phyloP scores from a whole-genome alignment of 2,113 vertebrate species.

The Passer domesticus region DNA sequence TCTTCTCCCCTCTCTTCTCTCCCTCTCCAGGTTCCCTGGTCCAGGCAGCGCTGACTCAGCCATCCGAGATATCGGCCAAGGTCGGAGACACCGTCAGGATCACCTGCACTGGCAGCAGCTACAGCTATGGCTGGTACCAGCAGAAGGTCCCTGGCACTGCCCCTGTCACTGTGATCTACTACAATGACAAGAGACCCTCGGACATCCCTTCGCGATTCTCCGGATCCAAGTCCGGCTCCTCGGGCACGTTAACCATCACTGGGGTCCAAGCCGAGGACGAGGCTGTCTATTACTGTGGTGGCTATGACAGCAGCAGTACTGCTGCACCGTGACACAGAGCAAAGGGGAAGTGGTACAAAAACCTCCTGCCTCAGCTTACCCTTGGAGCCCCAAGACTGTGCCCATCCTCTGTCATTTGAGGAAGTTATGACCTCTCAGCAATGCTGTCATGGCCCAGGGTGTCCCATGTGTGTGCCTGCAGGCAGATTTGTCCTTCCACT shows the following conservation, averaged over 20 bases:
- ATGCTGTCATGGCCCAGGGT: accelerated
- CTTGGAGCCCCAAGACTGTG: neutral
- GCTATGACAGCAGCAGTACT: neutral
- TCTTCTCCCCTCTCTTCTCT: neutral
- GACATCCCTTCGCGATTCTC: neutral
- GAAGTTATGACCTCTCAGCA: neutral
- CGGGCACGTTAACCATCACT: neutral
- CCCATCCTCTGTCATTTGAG: neutral
- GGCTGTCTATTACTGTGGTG: neutral
- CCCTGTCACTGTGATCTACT: neutral
- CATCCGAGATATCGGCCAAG: accelerated
- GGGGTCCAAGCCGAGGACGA: slow-evolving; percentile 24
- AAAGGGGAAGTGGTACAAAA: neutral
- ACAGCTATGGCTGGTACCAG: neutral
- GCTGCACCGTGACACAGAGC: neutral
- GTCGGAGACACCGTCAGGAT: accelerated
- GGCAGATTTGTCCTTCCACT: neutral
- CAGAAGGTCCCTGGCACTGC: neutral
- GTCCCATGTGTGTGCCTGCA: no score
- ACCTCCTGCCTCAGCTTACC: neutral
- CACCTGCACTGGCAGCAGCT: neutral
- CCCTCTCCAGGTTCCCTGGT: neutral
- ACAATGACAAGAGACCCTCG: accelerated
- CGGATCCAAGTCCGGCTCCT: accelerated
- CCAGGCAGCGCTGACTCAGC: neutral